Base-by-base conservation (phyloP, 2,797 vertebrate genomes). In the Xerus rutilus region DNA sequence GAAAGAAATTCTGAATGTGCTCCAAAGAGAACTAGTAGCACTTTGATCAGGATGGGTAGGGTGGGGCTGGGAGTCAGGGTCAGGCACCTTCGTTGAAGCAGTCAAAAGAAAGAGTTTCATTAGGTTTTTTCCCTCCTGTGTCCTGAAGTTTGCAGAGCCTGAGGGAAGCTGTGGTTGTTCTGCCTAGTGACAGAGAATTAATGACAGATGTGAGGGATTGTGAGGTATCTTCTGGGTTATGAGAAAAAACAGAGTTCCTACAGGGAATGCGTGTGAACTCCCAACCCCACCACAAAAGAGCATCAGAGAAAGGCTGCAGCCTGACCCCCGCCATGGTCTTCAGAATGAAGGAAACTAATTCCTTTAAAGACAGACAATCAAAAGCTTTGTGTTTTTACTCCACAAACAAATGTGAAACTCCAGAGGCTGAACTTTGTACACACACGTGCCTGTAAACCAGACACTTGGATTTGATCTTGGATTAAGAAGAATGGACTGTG, bases 351-450 rank as follows among this genome's bases (percentile, higher is more conserved):
- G 30, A 81, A 65, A 67, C 67, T 73, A 67, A 81, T 64, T 93
- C 76, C 35, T 95, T 86, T 79, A 74, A 87, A 93, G 69, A 67
- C 47, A 84, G 30, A 93, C n/a, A 82, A 89, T 32, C 43, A 73
- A 94, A 49, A 47, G 49, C 52, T 81, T 89, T 47, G 20, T 14
- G 32, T 47, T 91, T 73, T 86, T 64, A 39, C 14, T 83, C 83
- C 15, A 79, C 20, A 70, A 57, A 85, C 23, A 78, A 90, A 82
- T 57, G 18, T 32, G 59, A 89, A 79, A 84, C 87, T 89, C 30
- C 65, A n/a, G 62, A 84, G 52, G 18, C 70, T 81, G 47, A 81
- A 35, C 47, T 62, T 74, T 81, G 67, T 74, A 25, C 43, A 9
- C 23, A 39, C 17, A 89, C 3, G 77, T 7, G 45, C 17, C 18